Evolutionary conservation across 2,113 vertebrate genomes (phyloP).

Genomic region (Corythaeola cristata): DNA sequence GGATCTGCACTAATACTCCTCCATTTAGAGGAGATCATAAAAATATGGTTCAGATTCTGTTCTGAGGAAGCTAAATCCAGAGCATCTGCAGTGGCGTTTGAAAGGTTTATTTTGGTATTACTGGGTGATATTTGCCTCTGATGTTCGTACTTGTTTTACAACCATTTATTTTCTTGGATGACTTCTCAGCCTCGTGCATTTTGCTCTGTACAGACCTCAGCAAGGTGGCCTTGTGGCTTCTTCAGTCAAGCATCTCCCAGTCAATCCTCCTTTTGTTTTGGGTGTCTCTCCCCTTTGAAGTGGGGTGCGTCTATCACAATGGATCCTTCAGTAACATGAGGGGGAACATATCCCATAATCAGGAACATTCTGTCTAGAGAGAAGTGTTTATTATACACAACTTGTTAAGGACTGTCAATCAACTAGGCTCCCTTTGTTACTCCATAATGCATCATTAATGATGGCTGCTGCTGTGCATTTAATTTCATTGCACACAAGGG

Average conservation of each 20-base stretch:
- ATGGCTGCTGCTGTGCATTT: constrained; percentile 65
- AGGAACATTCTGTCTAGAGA: constrained; percentile 48
- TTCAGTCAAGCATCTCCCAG: constrained; percentile 45
- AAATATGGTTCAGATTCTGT: neutral
- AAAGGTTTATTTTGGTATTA: neutral
- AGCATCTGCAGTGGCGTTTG: neutral
- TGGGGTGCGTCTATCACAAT: constrained; percentile 38
- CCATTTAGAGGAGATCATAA: neutral
- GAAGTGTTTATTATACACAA: constrained; percentile 67
- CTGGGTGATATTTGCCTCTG: neutral
- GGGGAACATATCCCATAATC: constrained; percentile 62
- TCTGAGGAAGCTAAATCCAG: neutral
- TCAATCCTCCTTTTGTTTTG: constrained; percentile 62
- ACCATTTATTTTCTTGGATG: neutral
- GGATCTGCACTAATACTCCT: neutral
- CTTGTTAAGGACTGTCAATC: constrained; percentile 67
- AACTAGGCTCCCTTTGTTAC: constrained; percentile 51
- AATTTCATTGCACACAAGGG: constrained; percentile 64
- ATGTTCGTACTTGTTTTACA: neutral
- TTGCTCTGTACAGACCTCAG: neutral
- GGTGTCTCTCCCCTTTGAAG: constrained; percentile 52
- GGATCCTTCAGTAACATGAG: constrained; percentile 33
- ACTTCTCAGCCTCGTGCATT: neutral
- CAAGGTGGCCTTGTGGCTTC: constrained; percentile 6
- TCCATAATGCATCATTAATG: constrained; percentile 70